phyloP scores from a whole-genome alignment of 1,140 invertebrate genomes.

The Nasonia giraulti region DNA sequence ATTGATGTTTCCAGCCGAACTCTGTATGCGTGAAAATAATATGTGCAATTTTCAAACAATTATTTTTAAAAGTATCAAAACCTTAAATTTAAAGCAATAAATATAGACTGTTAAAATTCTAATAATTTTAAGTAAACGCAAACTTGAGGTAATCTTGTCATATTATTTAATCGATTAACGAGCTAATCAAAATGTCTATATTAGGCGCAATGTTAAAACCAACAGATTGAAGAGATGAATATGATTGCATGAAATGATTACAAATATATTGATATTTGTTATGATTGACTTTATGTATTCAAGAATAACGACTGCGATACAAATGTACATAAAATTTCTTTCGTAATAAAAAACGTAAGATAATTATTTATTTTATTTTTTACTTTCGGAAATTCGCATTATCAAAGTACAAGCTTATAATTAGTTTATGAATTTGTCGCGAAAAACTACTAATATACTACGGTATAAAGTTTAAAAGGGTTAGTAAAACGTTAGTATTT shows the following conservation, averaged over 20 bases:
- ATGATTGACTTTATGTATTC: slow-evolving; percentile 40
- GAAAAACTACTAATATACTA: no score
- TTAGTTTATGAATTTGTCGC: no score
- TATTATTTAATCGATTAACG: slow-evolving; percentile 20
- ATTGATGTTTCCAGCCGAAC: background rate
- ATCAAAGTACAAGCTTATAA: no score
- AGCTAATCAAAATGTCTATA: slow-evolving; percentile 45
- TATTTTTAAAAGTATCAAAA: background rate
- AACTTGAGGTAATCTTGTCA: slow-evolving; percentile 8
- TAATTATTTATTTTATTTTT: slow-evolving; percentile 12
- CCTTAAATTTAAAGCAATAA: background rate
- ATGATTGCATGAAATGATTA: slow-evolving; percentile 13
- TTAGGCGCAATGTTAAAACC: slow-evolving; percentile 4
- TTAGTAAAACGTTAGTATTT: no score
- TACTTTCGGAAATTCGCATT: background rate
- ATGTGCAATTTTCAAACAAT: no score
- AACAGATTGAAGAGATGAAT: background rate
- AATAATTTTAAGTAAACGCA: background rate
- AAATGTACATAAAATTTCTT: slow-evolving; percentile 62
- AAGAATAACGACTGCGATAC: slow-evolving; percentile 38
- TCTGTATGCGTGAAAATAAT: no score
- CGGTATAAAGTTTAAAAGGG: no score
- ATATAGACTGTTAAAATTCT: background rate
- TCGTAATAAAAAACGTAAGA: slow-evolving; percentile 58
- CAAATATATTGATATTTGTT: slow-evolving; percentile 34